Base-by-base conservation (phyloP, 2,888 invertebrate genomes). In the Aleiodes testaceus region DNA sequence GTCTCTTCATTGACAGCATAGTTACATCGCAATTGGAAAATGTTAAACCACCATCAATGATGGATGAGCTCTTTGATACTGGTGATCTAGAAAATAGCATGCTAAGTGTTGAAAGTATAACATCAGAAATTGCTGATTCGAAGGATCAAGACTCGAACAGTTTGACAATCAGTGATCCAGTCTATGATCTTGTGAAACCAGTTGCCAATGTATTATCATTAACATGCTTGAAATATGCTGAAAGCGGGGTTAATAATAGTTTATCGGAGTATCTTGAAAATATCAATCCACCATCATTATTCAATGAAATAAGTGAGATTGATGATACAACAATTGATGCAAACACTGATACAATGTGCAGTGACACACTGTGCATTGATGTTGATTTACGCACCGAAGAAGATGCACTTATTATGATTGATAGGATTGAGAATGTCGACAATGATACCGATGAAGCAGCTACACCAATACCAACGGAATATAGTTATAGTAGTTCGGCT, bases 61-160 rank as follows among this genome's bases (percentile, higher is more conserved):
- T 95, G 92, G 94, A 94, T 71, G 85, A 93, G 4, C 80, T 91
- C 4, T 77, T 83, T 0, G 86, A 87, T 53, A 80, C 75, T 4
- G 85, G 80, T 1, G 96, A 96, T 79, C 91, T 94, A 91, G 94
- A 94, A 77, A 92, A 92, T 74, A 96, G 95, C 76, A 94, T 95
- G 92, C 89, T 94, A 12, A 96, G 95, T 69, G 94, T 96, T 0
- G 93, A 94, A 0, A 96, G 95, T 83, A 93, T 95, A 71, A 93
- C 93, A 26, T 95, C 94, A 0, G 95, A 95, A 87, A 90, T 93
- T 3, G 93, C 91, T 0, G 94, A 94, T 70, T 78, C 88, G 0
- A 88, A 88, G 71, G 88, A 89, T 50, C 87, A 87, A 20, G 82
- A 88, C 30, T 83, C 88, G 0, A 87, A 88, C 53, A 88, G 88